Evolutionary conservation across 2,888 invertebrate species (phyloP), one percentile per base, ranked within the genome.

Genomic region (Noctua pronuba): DNA sequence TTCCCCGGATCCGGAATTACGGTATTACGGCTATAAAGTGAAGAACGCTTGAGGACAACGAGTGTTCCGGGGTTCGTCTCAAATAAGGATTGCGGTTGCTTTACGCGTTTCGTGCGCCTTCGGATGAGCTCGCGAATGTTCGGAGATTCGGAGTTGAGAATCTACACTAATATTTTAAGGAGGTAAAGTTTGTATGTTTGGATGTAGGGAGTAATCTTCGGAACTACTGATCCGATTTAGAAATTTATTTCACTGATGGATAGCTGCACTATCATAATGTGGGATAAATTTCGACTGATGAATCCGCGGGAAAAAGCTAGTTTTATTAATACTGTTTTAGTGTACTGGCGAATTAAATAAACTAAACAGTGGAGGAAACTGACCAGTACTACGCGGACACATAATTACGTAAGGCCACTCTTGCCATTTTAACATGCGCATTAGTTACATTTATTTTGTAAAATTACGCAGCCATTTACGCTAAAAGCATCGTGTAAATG

Each of bases 11-110:
- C 77, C 84, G 75, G 84, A 75, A 84, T 88, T 87, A 88, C 83
- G 75, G 82, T 76, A 87, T 88, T 87, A 88, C 74, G 77, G 76
- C 67, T 77, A 74, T 87, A 87, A 79, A 84, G 73, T 75, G 72
- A 78, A 76, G 78, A 84, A 77, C 84, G 84, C 76, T 86, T 79
- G 66, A 76, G 76, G 77, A 87, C 87, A 87, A 87, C 82, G 85
- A 84, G 74, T 67, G 85, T 82, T 69, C 83, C 83, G 77, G 83
- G 65, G 44, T 69, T 73, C 70, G 55, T 84, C 74, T 74, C 65
- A 74, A 83, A 41, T 83, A 72, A 67, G n/a, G 77, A 66, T 68
- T 24, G 73, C 69, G 62, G 65, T 86, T 76, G 67, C 77, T 80
- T 66, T 72, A 70, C 72, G 46, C 69, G 46, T 28, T 28, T 41